Evolutionary conservation across 2,113 vertebrate species (phyloP).

Genomic region (Craseonycteris thonglongyai): DNA sequence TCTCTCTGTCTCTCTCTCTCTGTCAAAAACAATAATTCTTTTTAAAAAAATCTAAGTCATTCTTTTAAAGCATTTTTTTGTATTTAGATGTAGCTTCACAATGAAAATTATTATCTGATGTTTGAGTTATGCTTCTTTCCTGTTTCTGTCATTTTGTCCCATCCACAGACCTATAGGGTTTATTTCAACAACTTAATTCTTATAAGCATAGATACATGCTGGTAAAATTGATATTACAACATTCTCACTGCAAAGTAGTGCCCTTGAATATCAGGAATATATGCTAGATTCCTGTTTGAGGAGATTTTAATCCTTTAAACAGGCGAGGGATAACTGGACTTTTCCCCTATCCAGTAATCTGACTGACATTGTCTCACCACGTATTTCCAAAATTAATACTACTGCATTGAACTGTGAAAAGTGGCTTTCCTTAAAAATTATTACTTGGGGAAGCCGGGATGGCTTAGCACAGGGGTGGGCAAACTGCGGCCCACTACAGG

Average conservation of each 20-base stretch:
- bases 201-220: not conserved
- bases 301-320: conserved; percentile 28
- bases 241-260: not conserved
- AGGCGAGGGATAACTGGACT: not conserved
- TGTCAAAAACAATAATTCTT: too few relatives aligned
- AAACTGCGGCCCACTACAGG: too few relatives aligned
- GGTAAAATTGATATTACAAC: not conserved
- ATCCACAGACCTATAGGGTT: not conserved
- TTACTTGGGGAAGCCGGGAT: too few relatives aligned
- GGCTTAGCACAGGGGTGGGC: too few relatives aligned
- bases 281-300: not conserved
- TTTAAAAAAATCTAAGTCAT: too few relatives aligned
- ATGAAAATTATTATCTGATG: conserved; percentile 11
- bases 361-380: not conserved
- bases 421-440: not conserved
- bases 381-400: not conserved
- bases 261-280: not conserved
- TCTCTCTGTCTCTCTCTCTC: too few relatives aligned
- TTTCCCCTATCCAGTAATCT: not conserved
- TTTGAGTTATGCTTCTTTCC: conserved; percentile 22
- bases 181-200: not conserved
- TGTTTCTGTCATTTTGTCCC: not conserved
- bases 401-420: not conserved
- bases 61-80: not conserved
- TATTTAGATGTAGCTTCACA: not conserved